These are phyloP conservation scores for Myxocyprinus asiaticus DNA, from an alignment of 2,113 vertebrate species.

Conservation along the genomic window DNA sequence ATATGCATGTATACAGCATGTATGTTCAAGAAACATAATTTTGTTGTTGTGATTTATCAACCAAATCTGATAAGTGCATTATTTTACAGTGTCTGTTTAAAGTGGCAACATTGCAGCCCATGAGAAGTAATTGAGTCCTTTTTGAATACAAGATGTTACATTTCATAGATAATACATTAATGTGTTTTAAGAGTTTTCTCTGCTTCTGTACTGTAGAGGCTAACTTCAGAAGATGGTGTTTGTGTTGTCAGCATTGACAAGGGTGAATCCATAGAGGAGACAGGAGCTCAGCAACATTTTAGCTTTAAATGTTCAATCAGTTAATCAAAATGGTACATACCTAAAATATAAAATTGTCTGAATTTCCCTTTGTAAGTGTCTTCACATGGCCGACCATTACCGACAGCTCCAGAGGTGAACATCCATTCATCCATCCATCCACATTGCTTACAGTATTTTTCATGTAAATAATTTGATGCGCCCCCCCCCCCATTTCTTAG, in stretches of 20 bases:
- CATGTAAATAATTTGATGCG: too few species aligned
- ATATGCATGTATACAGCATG: too few species aligned
- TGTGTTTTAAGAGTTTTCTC: constrained; percentile 1
- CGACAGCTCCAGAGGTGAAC: constrained; percentile 76
- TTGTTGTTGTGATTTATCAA: too few species aligned
- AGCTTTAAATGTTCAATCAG: neutral
- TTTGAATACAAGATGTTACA: too few species aligned
- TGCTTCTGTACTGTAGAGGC: neutral
- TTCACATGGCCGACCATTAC: constrained; percentile 34
- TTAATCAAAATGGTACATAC: neutral
- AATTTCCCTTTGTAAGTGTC: constrained; percentile 4
- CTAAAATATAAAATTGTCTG: neutral
- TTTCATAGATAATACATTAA: neutral
- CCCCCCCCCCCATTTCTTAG: too few species aligned
- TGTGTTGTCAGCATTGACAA: neutral
- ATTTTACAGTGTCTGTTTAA: too few species aligned
- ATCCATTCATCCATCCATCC: neutral
- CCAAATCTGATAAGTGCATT: too few species aligned
- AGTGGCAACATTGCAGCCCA: too few species aligned
- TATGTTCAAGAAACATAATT: too few species aligned
- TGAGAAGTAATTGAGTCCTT: too few species aligned
- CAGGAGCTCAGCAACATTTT: neutral
- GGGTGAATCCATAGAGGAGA: neutral
- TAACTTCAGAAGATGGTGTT: neutral
- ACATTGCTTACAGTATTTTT: too few species aligned